Evolutionary conservation across 2,888 invertebrate species (phyloP), one percentile per base, ranked within the genome.

Genomic region (Ophion ellenae): DNA sequence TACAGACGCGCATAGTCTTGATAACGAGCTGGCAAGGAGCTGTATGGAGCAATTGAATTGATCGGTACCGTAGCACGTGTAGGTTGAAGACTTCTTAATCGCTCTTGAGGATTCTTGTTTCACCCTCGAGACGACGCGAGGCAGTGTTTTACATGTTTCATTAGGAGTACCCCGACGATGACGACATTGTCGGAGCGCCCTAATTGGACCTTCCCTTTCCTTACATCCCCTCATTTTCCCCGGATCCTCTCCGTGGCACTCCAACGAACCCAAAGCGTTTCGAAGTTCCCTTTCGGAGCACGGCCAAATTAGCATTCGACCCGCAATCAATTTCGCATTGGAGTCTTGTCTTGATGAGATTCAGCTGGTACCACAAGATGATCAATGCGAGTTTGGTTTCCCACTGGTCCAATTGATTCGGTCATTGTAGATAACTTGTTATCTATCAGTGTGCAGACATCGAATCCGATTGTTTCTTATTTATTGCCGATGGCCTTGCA

Each of bases 111-210:
- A 86, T 83, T 78, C 69, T 59, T 73, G 40, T 40, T 53, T 64
- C 63, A 47, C 77, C 53, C 81, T 76, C 32, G 40, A 53, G 73
- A 71, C 53, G 67, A 80, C 32, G 11, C 57, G 57, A 17, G 79
- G 17, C 57, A 36, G 40, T 61, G 86, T 77, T 77, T 86, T 77
- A 78, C 74, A 86, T 83, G 86, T 81, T 86, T 78, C 75, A 86
- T 83, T 75, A 63, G 47, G 64, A 32, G 11, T 40, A 76, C 61
- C 59, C 53, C 36, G 53, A 73, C 67, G 73, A 75, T 67, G 63
- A 53, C 79, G 82, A 81, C 76, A 61, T 47, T 77, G 63, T 63
- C n/a, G 76, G 63, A 69, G 53, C 77, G 36, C 79, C 74, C 83
- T 85, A 83, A 87, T 78, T 87, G 81, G 78, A 75, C 70, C 24